Evolutionary conservation across 1,140 invertebrate species (phyloP), one percentile per base, ranked within the genome.

Genomic region (Ptiloglossa arizonensis): DNA sequence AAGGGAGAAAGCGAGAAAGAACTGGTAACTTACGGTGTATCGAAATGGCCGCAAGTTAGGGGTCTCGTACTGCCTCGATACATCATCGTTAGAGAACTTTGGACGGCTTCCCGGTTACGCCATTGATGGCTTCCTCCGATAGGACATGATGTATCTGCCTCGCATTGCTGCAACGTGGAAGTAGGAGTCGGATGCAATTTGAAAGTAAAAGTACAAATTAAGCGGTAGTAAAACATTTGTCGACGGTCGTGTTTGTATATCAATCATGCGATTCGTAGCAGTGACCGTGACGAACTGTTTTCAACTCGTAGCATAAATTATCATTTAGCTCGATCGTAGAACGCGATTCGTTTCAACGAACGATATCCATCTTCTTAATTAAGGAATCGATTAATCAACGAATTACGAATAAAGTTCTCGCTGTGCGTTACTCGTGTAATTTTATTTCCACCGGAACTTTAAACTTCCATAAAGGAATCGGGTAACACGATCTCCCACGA

Each of bases 51-150:
- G 64, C 73, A 72, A 83, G 81, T 86, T 86, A 79, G 75, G 80
- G 84, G 76, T 76, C 80, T 81, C 60, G 62, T 32, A 54, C 68
- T 70, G 63, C 57, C 67, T 76, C 85, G 82, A 87, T 87, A 83
- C 83, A 87, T 87, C 86, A 87, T 87, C 82, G 86, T 87, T 87
- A 87, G 80, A 78, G 76, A 85, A 83, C 80, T 86, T 86, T 80
- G 59, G 82, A 87, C 75, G 82, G 85, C 76, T 86, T 86, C 85
- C 83, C 80, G 82, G 79, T 87, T 85, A 71, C 64, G 69, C 63
- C 70, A 87, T 86, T 82, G 76, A 82, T 83, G 79, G 78, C 67
- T 87, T 83, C 77, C 68, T 83, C 69, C 70, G 81, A 86, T 86
- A 86, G 78, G 72, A 79, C 71, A 77, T 86, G 85, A 86, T 83